Base-by-base conservation (phyloP, 1,140 invertebrate genomes). In the Bicyclus anynana region DNA sequence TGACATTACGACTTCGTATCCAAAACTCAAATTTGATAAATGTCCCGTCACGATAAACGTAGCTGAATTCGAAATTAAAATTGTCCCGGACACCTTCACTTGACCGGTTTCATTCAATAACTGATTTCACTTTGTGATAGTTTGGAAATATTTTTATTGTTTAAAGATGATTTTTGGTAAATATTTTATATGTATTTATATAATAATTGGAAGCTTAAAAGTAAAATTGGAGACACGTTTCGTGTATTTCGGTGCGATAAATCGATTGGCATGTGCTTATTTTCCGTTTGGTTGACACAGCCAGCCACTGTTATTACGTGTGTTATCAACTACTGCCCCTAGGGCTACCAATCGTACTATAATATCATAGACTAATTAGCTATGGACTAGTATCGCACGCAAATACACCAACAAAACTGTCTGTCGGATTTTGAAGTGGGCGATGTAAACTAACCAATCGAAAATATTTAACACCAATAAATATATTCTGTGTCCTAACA, bases 271-370 rank as follows among this genome's bases (percentile, higher is more conserved):
- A 69, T 59, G 67, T 56, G 65, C 72, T 80, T 72, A 72, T 79
- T 80, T 79, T 81, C 78, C 77, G 79, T 84, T n/a, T n/a, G n/a
- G n/a, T n/a, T 83, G 83, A 77, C 84, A 87, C 67, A 84, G 82
- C 82, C n/a, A n/a, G n/a, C n/a, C n/a, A n/a, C n/a, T n/a, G n/a
- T n/a, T n/a, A n/a, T n/a, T n/a, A n/a, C n/a, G n/a, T n/a, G n/a
- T n/a, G n/a, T n/a, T n/a, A n/a, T n/a, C n/a, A n/a, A n/a, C n/a
- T n/a, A n/a, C n/a, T n/a, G n/a, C n/a, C n/a, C n/a, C n/a, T n/a
- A n/a, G n/a, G n/a, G n/a, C n/a, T n/a, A n/a, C n/a, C n/a, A n/a
- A n/a, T n/a, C n/a, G n/a, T n/a, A n/a, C n/a, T n/a, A n/a, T n/a
- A n/a, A n/a, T n/a, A n/a, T n/a, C n/a, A n/a, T n/a, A n/a, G n/a